Base-by-base conservation (phyloP, 2,888 invertebrate species). In the Selenia dentaria region DNA sequence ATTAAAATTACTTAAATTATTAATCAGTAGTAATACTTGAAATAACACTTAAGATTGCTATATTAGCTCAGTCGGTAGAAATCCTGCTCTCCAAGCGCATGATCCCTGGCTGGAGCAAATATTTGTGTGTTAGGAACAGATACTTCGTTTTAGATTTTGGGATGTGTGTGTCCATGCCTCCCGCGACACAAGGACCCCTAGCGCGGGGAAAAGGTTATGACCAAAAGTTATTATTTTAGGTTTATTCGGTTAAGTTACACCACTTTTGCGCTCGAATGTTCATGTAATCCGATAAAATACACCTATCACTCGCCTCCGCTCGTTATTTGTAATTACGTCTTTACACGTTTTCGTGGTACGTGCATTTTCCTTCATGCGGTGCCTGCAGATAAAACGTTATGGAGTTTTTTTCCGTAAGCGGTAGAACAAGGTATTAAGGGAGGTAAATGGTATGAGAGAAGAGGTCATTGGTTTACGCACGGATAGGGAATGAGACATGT, bases 211-310 rank as follows among this genome's bases (percentile, higher is more conserved):
- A 16, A 16, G n/a, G n/a, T n/a, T n/a, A n/a, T n/a, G n/a, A n/a
- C n/a, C n/a, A n/a, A n/a, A n/a, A n/a, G n/a, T n/a, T n/a, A n/a
- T n/a, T n/a, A n/a, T n/a, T n/a, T n/a, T n/a, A n/a, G n/a, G n/a
- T n/a, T n/a, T n/a, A n/a, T n/a, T n/a, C n/a, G n/a, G n/a, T 25
- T 22, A 35, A 35, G 34, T 36, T 20, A 31, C 6, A 41, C 13
- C 6, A 45, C 45, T 54, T 55, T 24, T 39, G 40, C 29, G 16
- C 26, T 11, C 41, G 45, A 55, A 37, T 55, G 58, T 59, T 48
- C 51, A 57, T 76, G 75, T 87, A 84, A 87, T 83, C 80, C 83
- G 74, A 82, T 87, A 79, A 87, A 79, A 82, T 87, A 87, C 79
- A 81, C 77, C 71, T 71, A 76, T 74, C 69, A 75, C 70, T 61